These are phyloP conservation scores for Griposia aprilina DNA, from an alignment of 2,888 invertebrate species.

Conservation along the genomic window DNA sequence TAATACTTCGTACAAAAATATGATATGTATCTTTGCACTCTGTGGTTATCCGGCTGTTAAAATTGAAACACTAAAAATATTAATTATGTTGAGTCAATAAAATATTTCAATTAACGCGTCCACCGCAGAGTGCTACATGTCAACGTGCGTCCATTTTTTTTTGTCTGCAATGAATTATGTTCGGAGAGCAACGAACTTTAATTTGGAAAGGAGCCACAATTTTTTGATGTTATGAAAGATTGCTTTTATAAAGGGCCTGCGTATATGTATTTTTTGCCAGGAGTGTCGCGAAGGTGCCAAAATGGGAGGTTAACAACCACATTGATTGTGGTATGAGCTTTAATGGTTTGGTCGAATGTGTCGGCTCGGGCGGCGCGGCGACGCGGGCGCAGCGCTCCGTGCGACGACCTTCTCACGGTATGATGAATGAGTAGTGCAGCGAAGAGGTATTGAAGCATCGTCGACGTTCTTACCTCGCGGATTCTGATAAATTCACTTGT, in stretches of 20 bases:
- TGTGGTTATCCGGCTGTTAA: slow-evolving; percentile 76
- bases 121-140: slow-evolving; percentile 65
- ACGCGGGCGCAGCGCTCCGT: slow-evolving; percentile 46
- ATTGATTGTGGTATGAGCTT: slow-evolving; percentile 54
- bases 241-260: slow-evolving; percentile 61
- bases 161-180: slow-evolving; percentile 66
- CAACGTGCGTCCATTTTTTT: slow-evolving; percentile 65
- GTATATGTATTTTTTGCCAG: slow-evolving; percentile 58
- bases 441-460: slow-evolving; percentile 70
- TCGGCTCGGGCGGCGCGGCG: slow-evolving; percentile 7
- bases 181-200: slow-evolving; percentile 74
- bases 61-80: slow-evolving; percentile 72
- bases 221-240: slow-evolving; percentile 69
- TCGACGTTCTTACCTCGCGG: slow-evolving; percentile 62
- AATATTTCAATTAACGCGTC: slow-evolving; percentile 77
- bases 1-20: slow-evolving; percentile 74
- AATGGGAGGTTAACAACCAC: slow-evolving; percentile 64
- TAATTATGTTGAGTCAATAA: slow-evolving; percentile 77
- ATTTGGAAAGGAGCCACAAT: slow-evolving; percentile 69
- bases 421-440: slow-evolving; percentile 73
- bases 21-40: slow-evolving; percentile 76
- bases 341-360: slow-evolving; percentile 39
- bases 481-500: slow-evolving; percentile 67
- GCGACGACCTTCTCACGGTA: slow-evolving; percentile 69
- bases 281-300: slow-evolving; percentile 66